A percentile compares a stretch with the other conserved stretches of the same genome.
phyloP scores from a whole-genome alignment of 2,797 vertebrate genomes.

The Malacoctenus gilli region DNA sequence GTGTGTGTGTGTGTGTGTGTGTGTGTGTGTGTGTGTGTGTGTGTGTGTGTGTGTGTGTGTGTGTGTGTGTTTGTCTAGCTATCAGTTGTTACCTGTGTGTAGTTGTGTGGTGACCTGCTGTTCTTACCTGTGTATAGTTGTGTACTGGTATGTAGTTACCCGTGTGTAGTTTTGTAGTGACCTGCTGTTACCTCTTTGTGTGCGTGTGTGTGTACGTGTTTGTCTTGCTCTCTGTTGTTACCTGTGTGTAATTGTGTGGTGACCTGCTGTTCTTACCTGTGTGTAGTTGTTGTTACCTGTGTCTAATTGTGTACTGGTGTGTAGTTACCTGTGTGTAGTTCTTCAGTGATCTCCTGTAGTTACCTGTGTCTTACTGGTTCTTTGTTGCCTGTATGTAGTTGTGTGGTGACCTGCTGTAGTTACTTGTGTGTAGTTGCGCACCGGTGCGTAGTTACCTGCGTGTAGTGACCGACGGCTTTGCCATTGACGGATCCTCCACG shows the following conservation, averaged over 20 bases:
- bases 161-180: slow-evolving; percentile 83
- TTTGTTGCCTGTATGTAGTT: slow-evolving; percentile 80
- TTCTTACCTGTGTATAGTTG: no score
- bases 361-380: no score
- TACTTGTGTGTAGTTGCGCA: background rate
- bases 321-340: slow-evolving; percentile 81
- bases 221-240: no score
- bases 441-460: slow-evolving; percentile 70
- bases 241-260: slow-evolving; percentile 81
- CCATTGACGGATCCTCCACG: slow-evolving; percentile 42
- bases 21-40: no score
- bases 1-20: no score
- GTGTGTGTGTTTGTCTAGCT: no score
- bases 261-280: accelerated
- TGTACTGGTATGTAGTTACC: slow-evolving; percentile 59
- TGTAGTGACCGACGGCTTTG: no score
- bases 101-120: slow-evolving; percentile 57
- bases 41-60: no score
- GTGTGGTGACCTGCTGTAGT: slow-evolving; percentile 4
- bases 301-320: background rate
- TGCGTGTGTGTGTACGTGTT: no score
- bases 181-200: no score
- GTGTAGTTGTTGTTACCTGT: no score
- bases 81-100: slow-evolving; percentile 77
- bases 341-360: slow-evolving; percentile 11